These are phyloP conservation scores for Choloepus didactylus DNA, from an alignment of 2,797 vertebrate species.

Conservation along the genomic window DNA sequence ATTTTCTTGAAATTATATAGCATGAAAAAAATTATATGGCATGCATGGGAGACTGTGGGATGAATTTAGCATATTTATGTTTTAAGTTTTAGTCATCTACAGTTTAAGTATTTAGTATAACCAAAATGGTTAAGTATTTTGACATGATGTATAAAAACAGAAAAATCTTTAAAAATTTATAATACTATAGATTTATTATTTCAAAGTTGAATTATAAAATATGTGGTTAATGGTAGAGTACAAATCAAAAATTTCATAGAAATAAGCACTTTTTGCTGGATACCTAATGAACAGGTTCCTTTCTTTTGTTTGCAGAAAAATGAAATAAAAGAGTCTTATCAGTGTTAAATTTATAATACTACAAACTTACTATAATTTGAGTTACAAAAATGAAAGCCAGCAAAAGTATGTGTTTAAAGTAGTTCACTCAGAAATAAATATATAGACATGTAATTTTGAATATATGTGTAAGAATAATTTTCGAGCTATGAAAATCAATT, in stretches of 20 bases:
- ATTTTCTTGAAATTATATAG: conserved; percentile 34
- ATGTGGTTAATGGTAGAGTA: background rate
- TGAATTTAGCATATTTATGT: background rate
- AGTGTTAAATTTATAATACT: background rate
- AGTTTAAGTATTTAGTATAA: conserved; percentile 4
- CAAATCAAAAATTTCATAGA: conserved; percentile 1
- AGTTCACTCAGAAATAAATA: background rate
- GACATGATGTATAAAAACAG: background rate
- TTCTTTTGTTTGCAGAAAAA: conserved; percentile 24
- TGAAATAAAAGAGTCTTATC: background rate
- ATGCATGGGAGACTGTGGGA: background rate
- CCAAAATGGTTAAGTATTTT: conserved; percentile 35
- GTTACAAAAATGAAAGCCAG: background rate
- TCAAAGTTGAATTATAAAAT: background rate
- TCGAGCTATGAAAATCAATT: background rate
- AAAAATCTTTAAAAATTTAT: conserved; percentile 16
- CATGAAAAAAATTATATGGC: background rate
- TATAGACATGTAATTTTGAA: background rate
- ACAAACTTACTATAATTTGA: background rate
- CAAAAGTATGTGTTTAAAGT: background rate
- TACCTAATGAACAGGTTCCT: background rate
- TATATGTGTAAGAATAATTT: background rate
- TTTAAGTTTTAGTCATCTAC: conserved; percentile 9
- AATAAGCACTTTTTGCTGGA: background rate
- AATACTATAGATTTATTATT: background rate